Evolutionary conservation across 2,113 vertebrate species (phyloP).

Genomic region (Microcebus lehilahytsara): DNA sequence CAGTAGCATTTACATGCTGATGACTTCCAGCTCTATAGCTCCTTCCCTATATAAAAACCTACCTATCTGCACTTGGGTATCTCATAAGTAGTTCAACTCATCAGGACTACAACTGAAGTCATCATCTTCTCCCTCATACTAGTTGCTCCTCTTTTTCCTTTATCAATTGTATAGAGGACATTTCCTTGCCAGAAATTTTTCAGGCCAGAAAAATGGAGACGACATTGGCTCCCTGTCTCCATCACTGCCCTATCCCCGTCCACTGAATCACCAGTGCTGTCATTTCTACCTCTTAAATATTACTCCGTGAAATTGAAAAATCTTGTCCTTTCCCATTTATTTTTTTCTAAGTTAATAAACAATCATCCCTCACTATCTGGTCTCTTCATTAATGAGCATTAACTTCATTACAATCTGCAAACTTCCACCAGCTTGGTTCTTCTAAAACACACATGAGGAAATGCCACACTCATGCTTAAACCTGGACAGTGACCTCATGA

Average conservation of each 20-base stretch:
- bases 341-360: neutral
- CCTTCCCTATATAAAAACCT: neutral
- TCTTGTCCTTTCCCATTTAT: neutral
- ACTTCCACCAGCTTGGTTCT: neutral
- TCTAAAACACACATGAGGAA: neutral
- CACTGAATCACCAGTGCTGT: neutral
- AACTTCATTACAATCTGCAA: neutral
- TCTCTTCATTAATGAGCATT: neutral
- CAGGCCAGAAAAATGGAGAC: neutral
- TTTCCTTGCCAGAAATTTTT: neutral
- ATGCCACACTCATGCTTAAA: neutral
- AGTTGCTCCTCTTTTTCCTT: neutral
- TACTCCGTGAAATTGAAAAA: neutral
- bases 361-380: neutral
- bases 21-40: neutral
- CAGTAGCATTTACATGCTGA: neutral
- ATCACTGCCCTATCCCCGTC: neutral
- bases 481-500: neutral
- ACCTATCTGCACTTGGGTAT: neutral
- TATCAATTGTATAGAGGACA: neutral
- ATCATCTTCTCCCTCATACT: neutral
- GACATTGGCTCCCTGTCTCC: neutral
- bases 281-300: neutral
- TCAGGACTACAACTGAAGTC: neutral
- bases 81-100: neutral